Base-by-base conservation (phyloP, 2,797 vertebrate species). In the Poeciliopsis gracilis region DNA sequence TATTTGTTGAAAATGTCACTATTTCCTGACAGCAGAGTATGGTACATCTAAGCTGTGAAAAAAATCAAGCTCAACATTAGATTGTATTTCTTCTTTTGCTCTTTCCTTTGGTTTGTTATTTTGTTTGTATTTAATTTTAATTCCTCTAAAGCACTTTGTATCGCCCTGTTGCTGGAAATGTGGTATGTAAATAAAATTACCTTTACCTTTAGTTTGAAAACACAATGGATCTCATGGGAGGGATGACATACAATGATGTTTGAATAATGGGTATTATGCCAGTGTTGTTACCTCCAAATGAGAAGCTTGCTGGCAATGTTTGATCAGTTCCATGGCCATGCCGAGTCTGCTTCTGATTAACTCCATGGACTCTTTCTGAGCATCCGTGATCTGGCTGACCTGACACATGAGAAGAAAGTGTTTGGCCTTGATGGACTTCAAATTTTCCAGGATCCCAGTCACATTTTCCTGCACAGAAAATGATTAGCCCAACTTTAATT, bases 361-460 rank as follows among this genome's bases (percentile, higher is more conserved):
- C 18, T 92, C 91, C 94, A 97, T 96, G 18, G 94, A 95, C 45
- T 96, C 94, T 73, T 93, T 96, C 89, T 97, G 97, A 67, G 96
- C 96, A 0, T 4, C 36, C n/a, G 91, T 90, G 20, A 97, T 91
- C 45, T 94, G 90, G 71, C 96, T 94, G 88, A 97, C 87, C 84
- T 95, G 94, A 0, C 76, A 36, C 25, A 93, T 95, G 82, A 99
- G 91, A 0, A 75, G 86, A 11, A 94, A 90, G 72, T 98, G 97
- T n/a, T 95, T 96, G 55, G 95, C 95, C 86, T 97, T 98, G 86
- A 98, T 85, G 16, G 82, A 83, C 0, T 90, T 92, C 10, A 99
- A 90, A 72, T 96, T 96, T 80, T 97, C 95, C 92, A 99, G 83
- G 73, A 99, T 89, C 79, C 94, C 89, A 28, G 93, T 80, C 0